phyloP scores from a whole-genome alignment of 2,797 vertebrate species.

The Choloepus didactylus region DNA sequence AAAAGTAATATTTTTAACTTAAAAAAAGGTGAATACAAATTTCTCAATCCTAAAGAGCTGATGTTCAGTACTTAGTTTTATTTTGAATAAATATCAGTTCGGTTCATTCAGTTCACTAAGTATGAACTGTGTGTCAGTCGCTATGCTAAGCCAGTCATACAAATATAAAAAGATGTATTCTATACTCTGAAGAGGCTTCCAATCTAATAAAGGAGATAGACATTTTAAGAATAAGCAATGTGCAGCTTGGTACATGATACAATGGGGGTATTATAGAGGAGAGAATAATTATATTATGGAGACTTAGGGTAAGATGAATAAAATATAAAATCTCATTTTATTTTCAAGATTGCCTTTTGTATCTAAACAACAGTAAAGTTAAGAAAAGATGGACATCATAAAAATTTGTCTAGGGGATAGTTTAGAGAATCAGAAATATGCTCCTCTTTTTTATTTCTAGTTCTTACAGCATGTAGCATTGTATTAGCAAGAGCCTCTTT shows the following conservation, averaged over 20 bases:
- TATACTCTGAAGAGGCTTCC: background rate
- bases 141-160: background rate
- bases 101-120: background rate
- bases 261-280: background rate
- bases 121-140: background rate
- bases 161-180: background rate
- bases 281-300: background rate
- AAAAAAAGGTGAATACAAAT: background rate
- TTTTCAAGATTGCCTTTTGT: constrained; percentile 31
- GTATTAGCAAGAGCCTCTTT: background rate
- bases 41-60: background rate
- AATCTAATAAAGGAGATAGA: background rate
- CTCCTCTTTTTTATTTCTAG: background rate
- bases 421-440: background rate
- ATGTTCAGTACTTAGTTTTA: background rate
- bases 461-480: background rate
- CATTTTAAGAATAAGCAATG: background rate
- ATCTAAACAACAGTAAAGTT: background rate
- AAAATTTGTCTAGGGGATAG: background rate
- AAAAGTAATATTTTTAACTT: constrained; percentile 38
- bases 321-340: background rate
- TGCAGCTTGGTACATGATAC: background rate
- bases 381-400: background rate
- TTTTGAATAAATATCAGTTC: background rate
- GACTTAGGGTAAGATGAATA: background rate